phyloP scores from a whole-genome alignment of 2,888 invertebrate genomes.

The Tupiocoris notatus region DNA sequence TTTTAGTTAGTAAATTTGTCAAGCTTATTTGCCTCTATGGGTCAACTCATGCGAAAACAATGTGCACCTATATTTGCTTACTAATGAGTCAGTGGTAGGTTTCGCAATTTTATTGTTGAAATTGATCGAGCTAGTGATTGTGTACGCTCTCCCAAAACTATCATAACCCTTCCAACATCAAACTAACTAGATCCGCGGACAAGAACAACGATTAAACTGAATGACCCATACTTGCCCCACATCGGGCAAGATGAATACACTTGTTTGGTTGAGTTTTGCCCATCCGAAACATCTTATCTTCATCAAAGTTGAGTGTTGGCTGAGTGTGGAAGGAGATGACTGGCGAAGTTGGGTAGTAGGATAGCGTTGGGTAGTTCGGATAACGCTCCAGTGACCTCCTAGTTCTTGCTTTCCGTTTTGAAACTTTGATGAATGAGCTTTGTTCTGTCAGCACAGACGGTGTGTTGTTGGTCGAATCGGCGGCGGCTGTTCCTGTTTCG shows the following conservation, averaged over 20 bases:
- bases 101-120: no score
- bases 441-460: no score
- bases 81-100: no score
- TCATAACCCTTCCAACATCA: no score
- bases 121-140: no score
- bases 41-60: no score
- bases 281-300: background rate
- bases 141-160: no score
- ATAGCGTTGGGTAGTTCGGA: background rate
- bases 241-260: background rate
- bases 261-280: background rate
- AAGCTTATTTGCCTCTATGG: no score
- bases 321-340: background rate
- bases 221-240: background rate
- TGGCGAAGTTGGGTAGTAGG: background rate
- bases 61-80: no score
- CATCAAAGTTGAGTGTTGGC: background rate
- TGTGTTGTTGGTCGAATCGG: no score
- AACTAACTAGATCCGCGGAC: background rate
- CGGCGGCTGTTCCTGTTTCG: no score
- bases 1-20: no score
- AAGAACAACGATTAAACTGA: background rate
- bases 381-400: background rate
- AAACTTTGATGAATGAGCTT: conserved; percentile 5
- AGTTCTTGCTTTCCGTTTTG: background rate